Evolutionary conservation across 2,888 invertebrate genomes (phyloP).

Genomic region (Sepioteuthis lessoniana): DNA sequence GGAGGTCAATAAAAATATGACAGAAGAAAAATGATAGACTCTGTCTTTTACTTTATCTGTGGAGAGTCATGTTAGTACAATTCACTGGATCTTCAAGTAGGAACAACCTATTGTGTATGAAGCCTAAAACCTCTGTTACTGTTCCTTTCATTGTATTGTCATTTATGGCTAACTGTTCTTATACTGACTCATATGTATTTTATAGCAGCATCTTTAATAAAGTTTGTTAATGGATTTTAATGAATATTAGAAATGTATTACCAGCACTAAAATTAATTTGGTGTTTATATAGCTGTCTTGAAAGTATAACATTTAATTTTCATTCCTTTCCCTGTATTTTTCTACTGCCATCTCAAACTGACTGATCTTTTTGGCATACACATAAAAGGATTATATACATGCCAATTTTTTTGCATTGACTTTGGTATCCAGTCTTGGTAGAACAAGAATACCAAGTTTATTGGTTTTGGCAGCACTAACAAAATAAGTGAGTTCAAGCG

Average conservation of each 20-base stretch:
- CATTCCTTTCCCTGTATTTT: neutral
- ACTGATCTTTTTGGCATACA: neutral
- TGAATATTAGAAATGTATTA: neutral
- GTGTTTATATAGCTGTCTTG: neutral
- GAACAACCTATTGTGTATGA: neutral
- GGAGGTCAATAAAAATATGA: constrained; percentile 12
- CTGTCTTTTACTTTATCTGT: neutral
- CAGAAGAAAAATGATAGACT: neutral
- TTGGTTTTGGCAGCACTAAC: neutral
- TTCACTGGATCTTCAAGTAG: neutral
- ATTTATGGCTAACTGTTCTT: neutral
- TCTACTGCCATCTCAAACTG: neutral
- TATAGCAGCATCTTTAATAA: neutral
- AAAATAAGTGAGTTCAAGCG: neutral
- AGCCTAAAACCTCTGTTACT: neutral
- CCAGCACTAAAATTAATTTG: neutral
- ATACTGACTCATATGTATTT: neutral
- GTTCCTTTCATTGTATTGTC: neutral
- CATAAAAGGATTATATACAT: neutral
- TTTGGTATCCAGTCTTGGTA: neutral
- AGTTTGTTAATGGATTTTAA: neutral
- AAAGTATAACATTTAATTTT: neutral
- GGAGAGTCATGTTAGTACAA: neutral
- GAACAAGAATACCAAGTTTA: neutral
- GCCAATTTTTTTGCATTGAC: neutral